A percentile compares a stretch with the other conserved stretches of the same genome.
These are phyloP conservation scores for Clarias gariepinus DNA, from an alignment of 2,113 vertebrate species.

Conservation along the genomic window DNA sequence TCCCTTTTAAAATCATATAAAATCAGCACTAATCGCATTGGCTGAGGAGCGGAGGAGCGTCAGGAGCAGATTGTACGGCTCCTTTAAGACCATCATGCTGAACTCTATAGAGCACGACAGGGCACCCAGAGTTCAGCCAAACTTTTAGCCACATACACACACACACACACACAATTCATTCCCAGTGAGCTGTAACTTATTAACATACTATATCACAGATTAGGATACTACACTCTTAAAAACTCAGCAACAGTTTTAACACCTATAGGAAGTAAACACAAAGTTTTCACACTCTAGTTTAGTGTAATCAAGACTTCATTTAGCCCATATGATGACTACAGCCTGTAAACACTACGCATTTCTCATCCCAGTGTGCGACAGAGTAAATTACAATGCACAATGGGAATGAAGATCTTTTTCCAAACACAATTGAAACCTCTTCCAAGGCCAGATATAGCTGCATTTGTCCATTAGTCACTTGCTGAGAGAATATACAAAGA, in stretches of 20 bases:
- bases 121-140: conserved; percentile 45
- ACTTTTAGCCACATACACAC: conserved; percentile 5
- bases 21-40: conserved; percentile 46
- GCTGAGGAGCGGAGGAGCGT: conserved; percentile 19
- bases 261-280: not conserved
- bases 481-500: not conserved
- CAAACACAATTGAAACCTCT: not conserved
- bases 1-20: conserved; percentile 48
- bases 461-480: not conserved
- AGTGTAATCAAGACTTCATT: not conserved
- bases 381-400: not conserved
- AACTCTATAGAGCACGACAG: conserved; percentile 32
- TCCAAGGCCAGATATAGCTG: not conserved
- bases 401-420: not conserved
- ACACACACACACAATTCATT: conserved; percentile 8
- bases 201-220: not conserved
- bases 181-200: not conserved
- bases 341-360: not conserved
- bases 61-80: conserved; percentile 21
- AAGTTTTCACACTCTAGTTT: not conserved
- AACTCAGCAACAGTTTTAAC: not conserved
- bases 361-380: not conserved
- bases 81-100: not conserved
- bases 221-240: not conserved
- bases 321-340: not conserved